Percentiles rank a stretch among this genome's conserved stretches.
phyloP scores from a whole-genome alignment of 2,113 vertebrate species.

The Hydrochoerus hydrochaeris region DNA sequence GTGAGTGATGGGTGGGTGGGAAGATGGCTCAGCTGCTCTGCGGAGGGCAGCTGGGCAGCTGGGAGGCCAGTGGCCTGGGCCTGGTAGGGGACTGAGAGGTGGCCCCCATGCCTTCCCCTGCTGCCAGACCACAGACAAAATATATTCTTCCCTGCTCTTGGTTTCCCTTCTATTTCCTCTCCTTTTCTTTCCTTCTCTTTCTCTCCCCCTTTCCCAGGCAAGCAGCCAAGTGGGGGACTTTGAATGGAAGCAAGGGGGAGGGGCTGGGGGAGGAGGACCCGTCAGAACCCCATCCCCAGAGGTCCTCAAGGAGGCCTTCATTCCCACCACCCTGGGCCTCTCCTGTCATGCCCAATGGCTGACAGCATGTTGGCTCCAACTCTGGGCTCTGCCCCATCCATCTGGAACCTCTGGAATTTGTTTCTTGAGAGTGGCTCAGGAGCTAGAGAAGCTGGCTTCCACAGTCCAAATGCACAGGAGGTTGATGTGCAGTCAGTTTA shows the following conservation, averaged over 20 bases:
- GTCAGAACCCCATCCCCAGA: not conserved
- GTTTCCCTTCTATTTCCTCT: constrained; percentile 75
- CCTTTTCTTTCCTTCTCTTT: constrained; percentile 73
- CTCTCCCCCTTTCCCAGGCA: constrained; percentile 68
- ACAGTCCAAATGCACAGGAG: constrained; percentile 56
- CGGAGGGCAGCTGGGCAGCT: constrained; percentile 62
- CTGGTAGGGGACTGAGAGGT: not conserved
- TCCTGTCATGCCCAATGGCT: not conserved
- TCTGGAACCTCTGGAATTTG: constrained; percentile 49
- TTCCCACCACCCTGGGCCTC: not conserved
- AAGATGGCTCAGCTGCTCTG: constrained; percentile 64
- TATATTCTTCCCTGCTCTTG: constrained; percentile 66
- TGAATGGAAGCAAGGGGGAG: constrained; percentile 17
- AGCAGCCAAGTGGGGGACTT: constrained; percentile 69
- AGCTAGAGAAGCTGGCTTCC: constrained; percentile 43
- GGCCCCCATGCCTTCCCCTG: not conserved
- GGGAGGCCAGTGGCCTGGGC: constrained; percentile 12
- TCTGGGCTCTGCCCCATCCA: constrained; percentile 5
- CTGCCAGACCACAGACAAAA: constrained; percentile 62
- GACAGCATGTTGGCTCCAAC: fast-evolving
- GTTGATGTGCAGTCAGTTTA: constrained; percentile 64
- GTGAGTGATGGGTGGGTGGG: constrained; percentile 83
- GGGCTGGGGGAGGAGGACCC: not conserved
- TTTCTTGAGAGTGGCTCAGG: not conserved
- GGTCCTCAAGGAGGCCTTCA: not conserved